Evolutionary conservation across 2,113 vertebrate species (phyloP), one percentile per base, ranked within the genome.

Genomic region (Pseudorectes ferrugineus): DNA sequence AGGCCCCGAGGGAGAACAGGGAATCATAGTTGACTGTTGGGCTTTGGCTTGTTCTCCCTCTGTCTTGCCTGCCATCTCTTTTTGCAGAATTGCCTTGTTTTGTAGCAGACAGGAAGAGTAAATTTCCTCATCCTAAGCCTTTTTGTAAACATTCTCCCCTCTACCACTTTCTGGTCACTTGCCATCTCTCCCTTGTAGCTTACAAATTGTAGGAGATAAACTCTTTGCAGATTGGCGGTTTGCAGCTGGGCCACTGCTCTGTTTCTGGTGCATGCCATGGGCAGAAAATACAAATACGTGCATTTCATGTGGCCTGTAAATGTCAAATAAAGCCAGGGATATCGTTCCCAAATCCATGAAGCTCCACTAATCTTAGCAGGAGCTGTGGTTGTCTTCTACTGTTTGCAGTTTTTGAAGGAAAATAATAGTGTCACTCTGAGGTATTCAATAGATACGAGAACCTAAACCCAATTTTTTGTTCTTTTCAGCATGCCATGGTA

Each of bases 401-500:
- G 5, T 36, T 17, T 45, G 26, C 19, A 31, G 29, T 35, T 87
- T 87, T 42, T 49, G 36, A 66, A 70, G 49, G 73, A 62, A 51
- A 67, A 81, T 6, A 68, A 6, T 43, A 29, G 18, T 57, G 21
- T 80, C 6, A 4, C 19, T 79, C 14, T 5, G 6, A 75, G 38
- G 9, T 26, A 36, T 51, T 80, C 29, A 58, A 8, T 14, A 90
- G 42, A 11, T 23, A 10, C 0, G 2, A 73, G 71, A 90, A 71
- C 6, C 14, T 84, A 61, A 95, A 79, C 16, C 17, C 5, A 31
- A 8, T 15, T 10, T 23, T 55, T 55, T 5, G 0, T 93, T 91
- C 81, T 90, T 96, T 80, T 10, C 93, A 99, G 99, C 99, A 99
- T 33, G 98, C 99, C 4, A 98, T 99, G 98, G 97, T 99, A 7